Evolutionary conservation across 2,113 vertebrate genomes (phyloP), one percentile per base, ranked within the genome.

Genomic region (Acrocephalus arundinaceus): DNA sequence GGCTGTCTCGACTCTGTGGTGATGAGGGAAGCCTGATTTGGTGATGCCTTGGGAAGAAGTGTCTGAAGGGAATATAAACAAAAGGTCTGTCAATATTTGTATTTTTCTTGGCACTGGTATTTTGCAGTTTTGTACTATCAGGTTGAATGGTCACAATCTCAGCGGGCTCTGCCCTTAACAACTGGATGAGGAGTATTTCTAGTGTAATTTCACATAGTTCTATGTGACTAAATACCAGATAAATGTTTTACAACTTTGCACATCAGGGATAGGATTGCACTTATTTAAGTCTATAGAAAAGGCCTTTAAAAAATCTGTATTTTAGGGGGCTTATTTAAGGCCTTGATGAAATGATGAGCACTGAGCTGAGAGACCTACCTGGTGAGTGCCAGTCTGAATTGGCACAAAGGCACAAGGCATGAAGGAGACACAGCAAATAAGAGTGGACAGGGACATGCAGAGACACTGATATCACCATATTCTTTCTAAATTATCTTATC

Each of bases 1-100:
- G 39, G 25, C 28, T 41, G 5, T 7, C 61, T 71, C 0, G 0
- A 11, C 27, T 45, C 67, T 41, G 9, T 52, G 19, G 21, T 2
- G 13, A 19, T 5, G 11, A 45, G 11, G 10, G 20, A 49, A 66
- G 35, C 39, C 19, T 46, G 49, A 66, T 24, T 15, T 51, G 62
- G 49, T 45, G 71, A 48, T 61, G 54, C 9, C 2, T 22, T 39
- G 25, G 58, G 62, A 30, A 70, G 46, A 76, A 70, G 15, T 18
- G 48, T 25, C 55, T 81, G 68, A 31, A 54, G 45, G 66, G 49
- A 80, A 62, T 7, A 21, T 17, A 58, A 86, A 49, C 45, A 71
- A 46, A 46, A 74, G 28, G 6, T 48, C 55, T 67, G 4, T 33
- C 59, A 37, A 35, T 41, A 35, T 52, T 33, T 74, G 35, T 74